A percentile compares a stretch with the other conserved stretches of the same genome.
These are phyloP conservation scores for Euclidia mi DNA, from an alignment of 2,888 invertebrate species.

Conservation along the genomic window DNA sequence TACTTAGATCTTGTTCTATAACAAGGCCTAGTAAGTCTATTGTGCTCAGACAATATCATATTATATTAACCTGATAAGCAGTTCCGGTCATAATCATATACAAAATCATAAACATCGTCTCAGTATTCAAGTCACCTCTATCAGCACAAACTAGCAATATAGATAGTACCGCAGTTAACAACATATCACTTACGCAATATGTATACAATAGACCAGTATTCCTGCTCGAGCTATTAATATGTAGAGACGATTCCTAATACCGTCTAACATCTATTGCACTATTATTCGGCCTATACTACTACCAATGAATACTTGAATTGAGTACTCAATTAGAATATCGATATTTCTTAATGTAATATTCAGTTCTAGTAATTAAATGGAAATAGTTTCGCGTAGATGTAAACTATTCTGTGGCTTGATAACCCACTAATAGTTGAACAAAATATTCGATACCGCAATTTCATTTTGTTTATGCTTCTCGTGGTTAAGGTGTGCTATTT, in stretches of 20 bases:
- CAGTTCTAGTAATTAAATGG: constrained; percentile 8
- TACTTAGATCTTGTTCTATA: too few species aligned
- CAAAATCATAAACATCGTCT: too few species aligned
- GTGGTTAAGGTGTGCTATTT: too few species aligned
- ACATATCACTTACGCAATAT: constrained; percentile 25
- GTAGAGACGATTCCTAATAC: constrained; percentile 22
- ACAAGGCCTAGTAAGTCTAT: too few species aligned
- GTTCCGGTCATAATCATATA: too few species aligned
- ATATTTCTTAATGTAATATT: constrained; percentile 7
- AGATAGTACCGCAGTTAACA: constrained; percentile 14
- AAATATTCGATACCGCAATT: too few species aligned
- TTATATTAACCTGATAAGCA: too few species aligned
- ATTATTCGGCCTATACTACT: constrained; percentile 40
- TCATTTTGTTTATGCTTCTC: too few species aligned
- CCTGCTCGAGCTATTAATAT: constrained; percentile 43
- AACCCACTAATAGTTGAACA: too few species aligned
- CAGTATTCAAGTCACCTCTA: too few species aligned
- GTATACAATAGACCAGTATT: constrained; percentile 33
- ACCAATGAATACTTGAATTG: constrained; percentile 42
- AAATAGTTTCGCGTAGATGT: constrained; percentile 1
- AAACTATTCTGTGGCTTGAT: too few species aligned
- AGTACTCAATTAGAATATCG: constrained; percentile 26
- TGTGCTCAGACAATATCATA: too few species aligned
- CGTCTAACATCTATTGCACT: constrained; percentile 16
- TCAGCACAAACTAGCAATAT: neutral